Conservation (phyloP, 1,140 invertebrate genomes). For the Trinorchestia longiramus region DNA sequence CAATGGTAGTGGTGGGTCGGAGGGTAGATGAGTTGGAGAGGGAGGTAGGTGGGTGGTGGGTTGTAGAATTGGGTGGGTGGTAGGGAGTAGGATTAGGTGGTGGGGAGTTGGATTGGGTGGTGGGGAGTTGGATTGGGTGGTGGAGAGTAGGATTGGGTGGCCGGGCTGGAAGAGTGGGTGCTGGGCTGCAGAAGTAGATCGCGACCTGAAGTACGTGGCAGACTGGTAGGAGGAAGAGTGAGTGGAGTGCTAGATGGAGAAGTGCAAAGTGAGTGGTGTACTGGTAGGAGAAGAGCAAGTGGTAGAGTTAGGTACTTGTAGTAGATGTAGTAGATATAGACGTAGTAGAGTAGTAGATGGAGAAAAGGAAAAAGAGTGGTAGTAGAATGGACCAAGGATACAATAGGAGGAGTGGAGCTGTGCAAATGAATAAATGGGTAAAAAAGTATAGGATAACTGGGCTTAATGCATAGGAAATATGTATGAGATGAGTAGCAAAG, state of each 20-base stretch:
- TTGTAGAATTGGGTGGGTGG: neutral
- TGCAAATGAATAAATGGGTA: neutral
- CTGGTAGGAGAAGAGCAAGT: too few relatives aligned
- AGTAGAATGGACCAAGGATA: neutral
- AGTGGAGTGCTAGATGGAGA: neutral
- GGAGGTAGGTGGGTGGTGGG: neutral
- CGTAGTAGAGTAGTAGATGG: too few relatives aligned
- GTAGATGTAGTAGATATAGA: too few relatives aligned
- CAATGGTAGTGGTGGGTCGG: neutral
- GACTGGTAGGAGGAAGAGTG: neutral
- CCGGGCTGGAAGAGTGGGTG: neutral
- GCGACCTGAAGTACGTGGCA: neutral
- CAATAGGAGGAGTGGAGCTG: neutral
- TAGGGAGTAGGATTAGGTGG: neutral
- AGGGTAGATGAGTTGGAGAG: neutral
- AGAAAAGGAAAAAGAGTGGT: too few relatives aligned
- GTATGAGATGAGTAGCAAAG: too few relatives aligned
- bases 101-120: neutral
- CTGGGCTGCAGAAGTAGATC: neutral
- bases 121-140: neutral
- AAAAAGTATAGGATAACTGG: neutral
- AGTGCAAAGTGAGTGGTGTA: neutral
- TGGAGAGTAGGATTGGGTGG: neutral
- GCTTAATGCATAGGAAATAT: too few relatives aligned
- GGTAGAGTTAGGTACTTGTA: too few relatives aligned